A percentile compares a stretch with the other conserved stretches of the same genome.
Evolutionary conservation across 2,888 invertebrate genomes (phyloP).

Genomic region (Boloria selene): DNA sequence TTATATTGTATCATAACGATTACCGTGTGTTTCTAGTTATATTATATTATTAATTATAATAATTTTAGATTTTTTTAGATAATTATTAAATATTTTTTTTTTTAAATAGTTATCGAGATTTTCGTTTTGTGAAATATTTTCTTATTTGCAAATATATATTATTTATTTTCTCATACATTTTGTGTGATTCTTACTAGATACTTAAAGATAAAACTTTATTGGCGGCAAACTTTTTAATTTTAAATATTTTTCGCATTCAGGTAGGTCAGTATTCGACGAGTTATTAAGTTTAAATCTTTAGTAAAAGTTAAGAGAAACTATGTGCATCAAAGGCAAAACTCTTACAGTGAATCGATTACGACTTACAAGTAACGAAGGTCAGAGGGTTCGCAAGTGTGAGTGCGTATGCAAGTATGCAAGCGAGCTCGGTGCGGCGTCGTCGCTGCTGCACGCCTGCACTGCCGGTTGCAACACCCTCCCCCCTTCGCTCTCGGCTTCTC

Average conservation of each 20-base stretch:
- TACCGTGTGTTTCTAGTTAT: slow-evolving; percentile 23
- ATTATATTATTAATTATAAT: slow-evolving; percentile 6
- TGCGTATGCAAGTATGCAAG: slow-evolving; percentile 82
- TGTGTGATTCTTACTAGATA: slow-evolving; percentile 39
- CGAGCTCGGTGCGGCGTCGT: slow-evolving; percentile 80
- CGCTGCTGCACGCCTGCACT: slow-evolving; percentile 82
- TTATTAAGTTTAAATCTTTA: slow-evolving; percentile 15
- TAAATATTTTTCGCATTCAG: neutral
- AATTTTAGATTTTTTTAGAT: too few relatives aligned
- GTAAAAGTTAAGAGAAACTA: slow-evolving; percentile 53
- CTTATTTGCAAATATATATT: slow-evolving; percentile 31
- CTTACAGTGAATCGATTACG: slow-evolving; percentile 74
- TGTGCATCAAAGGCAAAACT: slow-evolving; percentile 70
- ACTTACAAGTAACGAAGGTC: slow-evolving; percentile 77
- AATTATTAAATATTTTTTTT: too few relatives aligned
- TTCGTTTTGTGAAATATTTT: slow-evolving; percentile 15
- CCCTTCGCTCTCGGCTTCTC: slow-evolving; percentile 80
- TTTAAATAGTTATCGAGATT: neutral
- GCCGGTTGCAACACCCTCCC: slow-evolving; percentile 82
- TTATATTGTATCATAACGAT: slow-evolving; percentile 37
- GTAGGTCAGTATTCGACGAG: slow-evolving; percentile 11
- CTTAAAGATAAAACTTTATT: neutral
- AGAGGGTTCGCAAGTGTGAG: slow-evolving; percentile 75
- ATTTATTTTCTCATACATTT: slow-evolving; percentile 11
- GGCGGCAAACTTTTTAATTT: neutral